Evolutionary conservation across 2,888 invertebrate genomes (phyloP), one percentile per base, ranked within the genome.

Genomic region (Augiades crinisus): DNA sequence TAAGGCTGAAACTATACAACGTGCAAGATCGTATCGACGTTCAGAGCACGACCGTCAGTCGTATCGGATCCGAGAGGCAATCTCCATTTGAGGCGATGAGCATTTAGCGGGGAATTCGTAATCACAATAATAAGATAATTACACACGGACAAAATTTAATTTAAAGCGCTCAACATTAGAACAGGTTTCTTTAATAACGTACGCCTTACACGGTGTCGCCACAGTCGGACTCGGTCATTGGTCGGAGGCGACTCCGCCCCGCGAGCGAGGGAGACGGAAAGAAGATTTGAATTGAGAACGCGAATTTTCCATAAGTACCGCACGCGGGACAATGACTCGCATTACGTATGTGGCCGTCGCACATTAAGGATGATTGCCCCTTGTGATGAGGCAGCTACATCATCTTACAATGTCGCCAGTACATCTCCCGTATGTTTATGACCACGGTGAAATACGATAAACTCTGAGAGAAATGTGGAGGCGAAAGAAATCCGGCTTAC

Each of bases 81-180:
- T 81, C 78, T 77, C 84, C 83, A 80, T 84, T 83, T 81, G 75
- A 74, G 81, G 78, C 77, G 78, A 78, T 76, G 80, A 83, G 79
- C 81, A 87, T 88, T 89, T 87, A 87, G 83, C 83, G 74, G 75
- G 75, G 85, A 82, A 86, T 87, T 86, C 83, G 84, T 87, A 89
- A 88, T 89, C 79, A 86, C 85, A 84, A 87, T 89, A 89, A 88
- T 89, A 85, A 88, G 88, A 88, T 89, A 89, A 90, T 90, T 89
- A 89, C 86, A 88, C 85, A 84, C 81, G 82, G 81, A 88, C 86
- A 84, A 88, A 90, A 90, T 88, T 90, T 87, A 90, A 90, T 90
- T 90, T 87, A 88, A 89, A 84, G 81, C 85, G 84, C 84, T 78
- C 86, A 84, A 86, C 85, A 89, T 89, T 89, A 90, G 88, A 90